These are phyloP conservation scores for Xanthia icteritia DNA, from an alignment of 2,888 invertebrate genomes.

Conservation along the genomic window DNA sequence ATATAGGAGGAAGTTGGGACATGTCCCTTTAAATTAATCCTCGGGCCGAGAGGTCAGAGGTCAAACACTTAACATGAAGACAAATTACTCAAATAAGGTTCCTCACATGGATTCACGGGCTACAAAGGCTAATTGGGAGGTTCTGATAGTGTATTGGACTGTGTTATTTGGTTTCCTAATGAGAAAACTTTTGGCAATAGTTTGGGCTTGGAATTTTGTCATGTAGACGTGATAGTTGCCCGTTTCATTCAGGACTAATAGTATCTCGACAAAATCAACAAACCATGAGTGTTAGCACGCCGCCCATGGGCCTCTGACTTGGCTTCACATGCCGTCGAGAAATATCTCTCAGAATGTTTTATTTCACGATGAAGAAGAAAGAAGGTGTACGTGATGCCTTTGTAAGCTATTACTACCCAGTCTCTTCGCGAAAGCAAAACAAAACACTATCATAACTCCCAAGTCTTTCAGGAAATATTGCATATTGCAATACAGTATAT, in stretches of 20 bases:
- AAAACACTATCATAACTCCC: not conserved
- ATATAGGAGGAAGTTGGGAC: conserved; percentile 26
- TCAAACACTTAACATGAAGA: conserved; percentile 36
- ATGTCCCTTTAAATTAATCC: conserved; percentile 42
- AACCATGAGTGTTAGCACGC: not conserved
- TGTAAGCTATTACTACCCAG: not conserved
- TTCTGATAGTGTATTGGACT: not conserved
- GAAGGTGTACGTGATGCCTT: not conserved
- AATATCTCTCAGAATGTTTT: too few relatives aligned
- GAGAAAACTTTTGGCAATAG: not conserved
- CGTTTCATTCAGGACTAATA: not conserved
- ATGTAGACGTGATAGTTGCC: not conserved
- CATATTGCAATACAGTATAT: conserved; percentile 18
- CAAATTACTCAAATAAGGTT: conserved; percentile 39
- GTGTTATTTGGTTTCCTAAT: conserved; percentile 2
- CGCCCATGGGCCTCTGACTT: too few relatives aligned
- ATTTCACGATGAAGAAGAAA: too few relatives aligned
- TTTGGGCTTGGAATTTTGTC: not conserved
- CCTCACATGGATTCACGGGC: not conserved
- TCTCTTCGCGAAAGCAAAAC: conserved; percentile 6
- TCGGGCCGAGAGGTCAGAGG: conserved; percentile 18
- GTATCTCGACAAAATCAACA: not conserved
- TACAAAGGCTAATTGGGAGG: not conserved
- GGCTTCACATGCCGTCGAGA: too few relatives aligned
- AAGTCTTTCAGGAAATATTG: conserved; percentile 9